phyloP scores from a whole-genome alignment of 2,797 vertebrate species.

The Microctenopoma stevenorrisi region DNA sequence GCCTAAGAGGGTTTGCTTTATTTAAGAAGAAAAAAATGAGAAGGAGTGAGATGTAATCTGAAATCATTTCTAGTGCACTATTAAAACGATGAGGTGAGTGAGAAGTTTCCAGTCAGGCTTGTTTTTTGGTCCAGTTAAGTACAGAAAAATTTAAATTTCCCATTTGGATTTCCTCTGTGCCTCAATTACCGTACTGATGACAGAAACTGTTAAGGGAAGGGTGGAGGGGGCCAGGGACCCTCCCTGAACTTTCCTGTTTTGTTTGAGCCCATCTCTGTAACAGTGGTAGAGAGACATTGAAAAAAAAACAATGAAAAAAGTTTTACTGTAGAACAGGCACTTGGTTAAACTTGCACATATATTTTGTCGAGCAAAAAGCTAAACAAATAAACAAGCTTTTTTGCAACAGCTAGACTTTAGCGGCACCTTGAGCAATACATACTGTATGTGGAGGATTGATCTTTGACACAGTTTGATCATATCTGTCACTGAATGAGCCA shows the following conservation, averaged over 20 bases:
- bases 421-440: no score
- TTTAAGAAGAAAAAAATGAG: not conserved
- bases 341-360: not conserved
- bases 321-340: not conserved
- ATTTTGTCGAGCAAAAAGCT: not conserved
- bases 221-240: not conserved
- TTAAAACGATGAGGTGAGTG: not conserved
- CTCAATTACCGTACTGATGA: not conserved
- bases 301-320: not conserved
- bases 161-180: slow-evolving; percentile 1
- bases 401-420: no score
- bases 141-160: not conserved
- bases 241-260: not conserved
- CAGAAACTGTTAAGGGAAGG: not conserved
- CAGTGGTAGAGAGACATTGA: not conserved
- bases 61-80: not conserved
- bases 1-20: no score
- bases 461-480: not conserved
- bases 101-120: not conserved
- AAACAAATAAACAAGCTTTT: no score
- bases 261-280: not conserved
- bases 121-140: not conserved
- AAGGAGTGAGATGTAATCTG: not conserved
- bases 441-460: no score
- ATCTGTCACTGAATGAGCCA: not conserved